phyloP scores from a whole-genome alignment of 2,113 vertebrate species.

The Anhinga rufa region DNA sequence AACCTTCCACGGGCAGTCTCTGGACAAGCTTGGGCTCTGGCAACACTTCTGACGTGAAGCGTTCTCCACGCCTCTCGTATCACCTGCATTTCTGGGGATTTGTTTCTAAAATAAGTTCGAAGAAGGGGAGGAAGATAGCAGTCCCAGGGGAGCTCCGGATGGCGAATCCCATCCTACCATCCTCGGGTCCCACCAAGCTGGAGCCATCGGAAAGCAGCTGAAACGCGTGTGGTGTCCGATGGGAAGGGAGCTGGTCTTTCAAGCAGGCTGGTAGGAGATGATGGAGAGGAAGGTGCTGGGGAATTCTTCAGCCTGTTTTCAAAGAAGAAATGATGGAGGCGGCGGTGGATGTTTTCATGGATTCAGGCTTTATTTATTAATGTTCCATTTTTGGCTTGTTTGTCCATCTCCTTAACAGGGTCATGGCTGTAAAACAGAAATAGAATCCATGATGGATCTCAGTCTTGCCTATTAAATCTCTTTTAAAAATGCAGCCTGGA shows the following conservation, averaged over 20 bases:
- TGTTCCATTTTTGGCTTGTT: background rate
- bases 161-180: accelerated
- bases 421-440: background rate
- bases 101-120: background rate
- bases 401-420: constrained; percentile 20
- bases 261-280: background rate
- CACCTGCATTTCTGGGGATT: background rate
- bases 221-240: accelerated
- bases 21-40: background rate
- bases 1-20: background rate
- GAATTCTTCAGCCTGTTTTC: accelerated
- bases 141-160: background rate
- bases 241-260: background rate
- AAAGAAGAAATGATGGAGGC: background rate
- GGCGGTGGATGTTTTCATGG: background rate
- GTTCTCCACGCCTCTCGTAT: background rate
- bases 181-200: accelerated
- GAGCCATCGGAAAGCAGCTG: background rate
- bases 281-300: background rate
- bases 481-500: background rate
- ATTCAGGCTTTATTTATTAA: background rate
- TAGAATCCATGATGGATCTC: background rate
- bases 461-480: background rate
- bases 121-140: too few species aligned
- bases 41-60: accelerated